A percentile compares a stretch with the other conserved stretches of the same genome.
These are phyloP conservation scores for Cataglyphis altisquamis DNA, from an alignment of 2,888 invertebrate species.

Conservation along the genomic window DNA sequence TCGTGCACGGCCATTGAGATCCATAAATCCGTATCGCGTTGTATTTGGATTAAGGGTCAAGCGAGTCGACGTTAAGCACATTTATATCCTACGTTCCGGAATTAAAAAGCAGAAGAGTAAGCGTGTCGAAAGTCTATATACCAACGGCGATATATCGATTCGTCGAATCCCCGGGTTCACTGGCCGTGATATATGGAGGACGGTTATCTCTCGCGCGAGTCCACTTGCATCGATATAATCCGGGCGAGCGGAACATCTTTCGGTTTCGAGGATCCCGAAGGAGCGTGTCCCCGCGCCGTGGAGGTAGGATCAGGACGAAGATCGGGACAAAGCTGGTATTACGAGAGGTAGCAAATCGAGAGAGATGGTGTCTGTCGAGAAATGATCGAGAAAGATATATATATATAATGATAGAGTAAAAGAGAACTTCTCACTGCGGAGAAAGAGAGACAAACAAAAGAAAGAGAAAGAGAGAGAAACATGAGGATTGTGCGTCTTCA, in stretches of 20 bases:
- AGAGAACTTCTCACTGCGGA: constrained; percentile 32
- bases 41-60: constrained; percentile 29
- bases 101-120: constrained; percentile 21
- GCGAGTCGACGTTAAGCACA: constrained; percentile 29
- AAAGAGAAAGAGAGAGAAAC: constrained; percentile 37
- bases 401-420: constrained; percentile 26
- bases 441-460: constrained; percentile 46
- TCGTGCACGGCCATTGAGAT: not conserved
- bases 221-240: constrained; percentile 66
- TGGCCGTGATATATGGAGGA: constrained; percentile 41
- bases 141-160: constrained; percentile 47
- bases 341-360: constrained; percentile 72
- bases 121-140: constrained; percentile 29
- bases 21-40: constrained; percentile 36
- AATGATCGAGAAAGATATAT: constrained; percentile 23
- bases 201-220: constrained; percentile 48
- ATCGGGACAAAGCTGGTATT: constrained; percentile 75
- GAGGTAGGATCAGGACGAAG: constrained; percentile 66
- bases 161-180: constrained; percentile 52
- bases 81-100: constrained; percentile 15
- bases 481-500: constrained; percentile 79
- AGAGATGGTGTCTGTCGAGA: constrained; percentile 66
- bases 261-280: constrained; percentile 71
- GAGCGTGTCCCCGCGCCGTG: constrained; percentile 61
- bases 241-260: constrained; percentile 67